These are phyloP conservation scores for Brenthis ino DNA, from an alignment of 2,888 invertebrate species.

Conservation along the genomic window DNA sequence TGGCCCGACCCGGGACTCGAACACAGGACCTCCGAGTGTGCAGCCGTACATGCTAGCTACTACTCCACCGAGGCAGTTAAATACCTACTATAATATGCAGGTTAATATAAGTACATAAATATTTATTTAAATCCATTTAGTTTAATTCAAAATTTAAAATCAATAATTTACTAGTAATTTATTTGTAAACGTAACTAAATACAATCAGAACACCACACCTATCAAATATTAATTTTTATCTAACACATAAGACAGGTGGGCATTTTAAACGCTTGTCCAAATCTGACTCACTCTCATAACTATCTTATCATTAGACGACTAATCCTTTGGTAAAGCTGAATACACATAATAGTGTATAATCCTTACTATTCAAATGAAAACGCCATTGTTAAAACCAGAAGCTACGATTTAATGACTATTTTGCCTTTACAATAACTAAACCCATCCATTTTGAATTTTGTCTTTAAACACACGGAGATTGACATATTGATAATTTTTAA, in stretches of 20 bases:
- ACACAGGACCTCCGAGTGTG: no score
- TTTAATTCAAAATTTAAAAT: no score
- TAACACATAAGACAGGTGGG: slow-evolving; percentile 10
- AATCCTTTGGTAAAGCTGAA: slow-evolving; percentile 58
- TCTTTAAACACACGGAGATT: slow-evolving; percentile 6
- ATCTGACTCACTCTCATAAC: slow-evolving; percentile 42
- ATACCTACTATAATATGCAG: no score
- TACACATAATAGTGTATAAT: slow-evolving; percentile 61
- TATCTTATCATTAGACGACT: slow-evolving; percentile 67
- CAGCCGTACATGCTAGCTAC: no score
- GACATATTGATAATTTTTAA: neutral
- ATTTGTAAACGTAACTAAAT: neutral
- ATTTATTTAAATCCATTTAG: no score
- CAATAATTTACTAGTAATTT: no score
- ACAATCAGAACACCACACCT: neutral
- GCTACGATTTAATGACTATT: slow-evolving; percentile 36
- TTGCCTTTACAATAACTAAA: slow-evolving; percentile 3
- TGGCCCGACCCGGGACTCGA: no score
- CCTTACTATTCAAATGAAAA: slow-evolving; percentile 64
- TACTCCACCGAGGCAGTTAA: no score
- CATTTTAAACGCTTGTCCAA: slow-evolving; percentile 33
- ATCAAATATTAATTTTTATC: slow-evolving; percentile 2
- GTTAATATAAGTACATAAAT: no score
- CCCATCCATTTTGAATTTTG: slow-evolving; percentile 23
- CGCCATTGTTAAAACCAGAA: slow-evolving; percentile 48